Percentiles rank a stretch among this genome's conserved stretches.
These are phyloP conservation scores for Aphyosemion australe DNA, from an alignment of 2,113 vertebrate genomes.

Conservation along the genomic window DNA sequence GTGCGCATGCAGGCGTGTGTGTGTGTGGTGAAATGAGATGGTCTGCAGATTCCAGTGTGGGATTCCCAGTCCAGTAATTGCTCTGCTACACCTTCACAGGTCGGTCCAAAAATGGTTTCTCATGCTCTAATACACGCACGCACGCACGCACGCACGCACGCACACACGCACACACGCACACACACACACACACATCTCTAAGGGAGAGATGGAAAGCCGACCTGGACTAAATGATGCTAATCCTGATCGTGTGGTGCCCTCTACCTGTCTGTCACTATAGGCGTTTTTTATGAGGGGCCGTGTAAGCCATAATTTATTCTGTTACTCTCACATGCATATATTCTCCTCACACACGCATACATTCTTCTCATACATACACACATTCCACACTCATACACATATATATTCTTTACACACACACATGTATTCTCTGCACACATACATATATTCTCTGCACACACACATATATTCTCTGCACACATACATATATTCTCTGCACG, in stretches of 20 bases:
- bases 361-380: too few relatives aligned
- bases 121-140: slow-evolving; percentile 20
- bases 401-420: too few relatives aligned
- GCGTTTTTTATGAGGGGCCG: too few relatives aligned
- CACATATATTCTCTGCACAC: too few relatives aligned
- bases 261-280: not conserved
- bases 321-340: too few relatives aligned
- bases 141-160: not conserved
- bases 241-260: not conserved
- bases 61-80: slow-evolving; percentile 65
- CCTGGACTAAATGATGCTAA: not conserved
- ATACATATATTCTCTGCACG: too few relatives aligned
- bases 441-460: too few relatives aligned
- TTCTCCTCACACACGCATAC: too few relatives aligned
- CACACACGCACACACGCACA: slow-evolving; percentile 12
- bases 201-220: slow-evolving; percentile 24
- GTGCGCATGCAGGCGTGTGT: too few relatives aligned
- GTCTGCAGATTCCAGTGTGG: slow-evolving; percentile 53
- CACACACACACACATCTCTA: slow-evolving; percentile 27
- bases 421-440: too few relatives aligned
- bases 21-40: slow-evolving; percentile 39
- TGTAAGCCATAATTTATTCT: too few relatives aligned
- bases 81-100: slow-evolving; percentile 64
- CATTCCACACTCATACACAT: too few relatives aligned
- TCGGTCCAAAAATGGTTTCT: slow-evolving; percentile 52